These are phyloP conservation scores for Anguilla pacifica DNA, from an alignment of 2,797 vertebrate species.

Conservation along the genomic window DNA sequence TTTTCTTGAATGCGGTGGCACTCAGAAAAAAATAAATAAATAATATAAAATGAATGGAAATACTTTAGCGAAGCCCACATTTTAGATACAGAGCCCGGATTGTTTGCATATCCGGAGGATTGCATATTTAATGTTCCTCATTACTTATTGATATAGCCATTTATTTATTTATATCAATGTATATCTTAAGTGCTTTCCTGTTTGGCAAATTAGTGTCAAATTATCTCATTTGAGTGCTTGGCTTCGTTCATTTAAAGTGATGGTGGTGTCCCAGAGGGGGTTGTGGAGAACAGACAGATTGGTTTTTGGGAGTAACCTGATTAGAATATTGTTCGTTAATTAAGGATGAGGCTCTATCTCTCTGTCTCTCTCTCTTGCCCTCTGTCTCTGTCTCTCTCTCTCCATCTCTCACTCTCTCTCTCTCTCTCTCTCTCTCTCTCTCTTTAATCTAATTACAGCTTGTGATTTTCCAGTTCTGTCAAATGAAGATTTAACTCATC, in stretches of 20 bases:
- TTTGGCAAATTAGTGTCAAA: conserved; percentile 52
- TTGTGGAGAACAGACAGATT: conserved; percentile 29
- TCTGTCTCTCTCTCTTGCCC: conserved; percentile 39
- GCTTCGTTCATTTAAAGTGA: conserved; percentile 51
- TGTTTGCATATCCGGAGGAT: conserved; percentile 29
- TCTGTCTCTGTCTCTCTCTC: conserved; percentile 20
- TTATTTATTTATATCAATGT: conserved; percentile 41
- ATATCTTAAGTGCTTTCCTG: conserved; percentile 45
- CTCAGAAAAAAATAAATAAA: background rate
- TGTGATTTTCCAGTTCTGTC: conserved; percentile 39
- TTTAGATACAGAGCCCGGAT: background rate
- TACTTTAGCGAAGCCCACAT: background rate
- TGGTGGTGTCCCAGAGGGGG: conserved; percentile 42
- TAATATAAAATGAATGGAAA: background rate
- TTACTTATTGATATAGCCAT: conserved; percentile 47
- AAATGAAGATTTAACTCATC: conserved; percentile 42
- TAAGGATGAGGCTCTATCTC: conserved; percentile 45
- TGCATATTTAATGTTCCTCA: conserved; percentile 49
- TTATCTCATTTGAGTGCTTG: conserved; percentile 49
- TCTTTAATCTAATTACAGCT: conserved; percentile 50
- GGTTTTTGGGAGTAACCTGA: conserved; percentile 51
- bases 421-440: conserved; percentile 28
- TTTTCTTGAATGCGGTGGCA: background rate
- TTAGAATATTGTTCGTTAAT: conserved; percentile 58
- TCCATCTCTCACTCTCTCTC: conserved; percentile 41